Evolutionary conservation across 2,797 vertebrate genomes (phyloP).

Genomic region (Amblyopsis hoosieri): DNA sequence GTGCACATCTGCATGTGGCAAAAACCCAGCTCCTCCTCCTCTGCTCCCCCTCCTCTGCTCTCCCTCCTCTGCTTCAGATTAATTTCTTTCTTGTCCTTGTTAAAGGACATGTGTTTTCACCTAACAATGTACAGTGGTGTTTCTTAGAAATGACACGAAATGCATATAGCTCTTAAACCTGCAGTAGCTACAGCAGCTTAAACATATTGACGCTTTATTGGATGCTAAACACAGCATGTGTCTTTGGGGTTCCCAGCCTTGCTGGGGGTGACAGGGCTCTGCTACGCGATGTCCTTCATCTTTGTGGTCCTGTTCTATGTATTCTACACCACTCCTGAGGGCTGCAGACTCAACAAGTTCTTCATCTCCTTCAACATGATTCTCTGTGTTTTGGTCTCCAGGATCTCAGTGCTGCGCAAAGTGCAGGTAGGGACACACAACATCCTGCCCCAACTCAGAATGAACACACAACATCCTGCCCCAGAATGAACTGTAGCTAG

Average conservation of each 20-base stretch:
- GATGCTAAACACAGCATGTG: not conserved
- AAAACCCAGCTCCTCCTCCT: too few species aligned
- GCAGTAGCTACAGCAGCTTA: not conserved
- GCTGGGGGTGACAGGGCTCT: conserved; percentile 76
- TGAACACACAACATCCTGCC: not conserved
- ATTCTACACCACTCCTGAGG: conserved; percentile 84
- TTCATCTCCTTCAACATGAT: conserved; percentile 91
- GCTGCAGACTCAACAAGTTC: conserved; percentile 87
- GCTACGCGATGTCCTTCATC: conserved; percentile 80
- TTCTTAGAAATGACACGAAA: not conserved
- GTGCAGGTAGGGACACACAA: conserved; percentile 82
- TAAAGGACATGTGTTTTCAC: too few species aligned
- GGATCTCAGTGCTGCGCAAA: conserved; percentile 85
- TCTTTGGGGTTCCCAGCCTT: conserved; percentile 73
- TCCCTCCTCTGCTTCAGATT: too few species aligned
- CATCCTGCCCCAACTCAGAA: too few species aligned
- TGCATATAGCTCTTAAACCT: too few species aligned
- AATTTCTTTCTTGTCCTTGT: too few species aligned
- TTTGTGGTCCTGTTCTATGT: conserved; percentile 77
- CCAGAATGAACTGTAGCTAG: too few species aligned
- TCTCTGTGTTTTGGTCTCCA: conserved; percentile 82
- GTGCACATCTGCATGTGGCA: too few species aligned
- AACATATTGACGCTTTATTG: not conserved
- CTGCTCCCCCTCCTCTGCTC: too few species aligned
- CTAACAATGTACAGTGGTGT: not conserved